Conservation (phyloP, 2,888 invertebrate species). For the Pardosa pseudoannulata region DNA sequence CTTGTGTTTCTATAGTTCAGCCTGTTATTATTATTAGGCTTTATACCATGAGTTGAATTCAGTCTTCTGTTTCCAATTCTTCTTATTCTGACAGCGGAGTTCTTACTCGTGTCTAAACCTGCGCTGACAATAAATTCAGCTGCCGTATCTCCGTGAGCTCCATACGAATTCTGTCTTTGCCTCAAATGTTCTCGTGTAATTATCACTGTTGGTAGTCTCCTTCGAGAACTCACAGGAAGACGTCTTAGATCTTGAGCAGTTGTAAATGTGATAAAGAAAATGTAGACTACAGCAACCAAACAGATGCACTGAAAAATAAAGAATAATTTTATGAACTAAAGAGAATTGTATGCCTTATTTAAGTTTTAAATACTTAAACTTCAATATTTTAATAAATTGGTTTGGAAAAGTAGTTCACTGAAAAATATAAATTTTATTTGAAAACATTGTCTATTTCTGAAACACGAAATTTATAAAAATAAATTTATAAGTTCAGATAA, state of each 20-base stretch:
- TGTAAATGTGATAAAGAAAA: neutral
- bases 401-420: too few relatives aligned
- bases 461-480: too few relatives aligned
- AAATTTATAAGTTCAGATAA: too few relatives aligned
- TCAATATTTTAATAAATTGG: too few relatives aligned
- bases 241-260: neutral
- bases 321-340: too few relatives aligned
- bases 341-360: too few relatives aligned
- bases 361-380: too few relatives aligned
- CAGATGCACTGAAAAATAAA: constrained; percentile 27
- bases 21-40: neutral
- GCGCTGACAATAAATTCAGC: constrained; percentile 68
- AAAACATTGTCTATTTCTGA: too few relatives aligned
- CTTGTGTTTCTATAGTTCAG: neutral
- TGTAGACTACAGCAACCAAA: neutral
- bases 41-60: neutral
- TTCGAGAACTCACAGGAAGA: neutral
- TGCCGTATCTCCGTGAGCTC: constrained; percentile 38
- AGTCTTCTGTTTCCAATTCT: constrained; percentile 17
- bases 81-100: constrained; percentile 55
- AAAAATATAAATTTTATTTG: too few relatives aligned
- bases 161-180: constrained; percentile 34
- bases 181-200: constrained; percentile 55
- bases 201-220: constrained; percentile 44
- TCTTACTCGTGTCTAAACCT: constrained; percentile 47